phyloP scores from a whole-genome alignment of 2,888 invertebrate species.

The Ypsolopha sequella region DNA sequence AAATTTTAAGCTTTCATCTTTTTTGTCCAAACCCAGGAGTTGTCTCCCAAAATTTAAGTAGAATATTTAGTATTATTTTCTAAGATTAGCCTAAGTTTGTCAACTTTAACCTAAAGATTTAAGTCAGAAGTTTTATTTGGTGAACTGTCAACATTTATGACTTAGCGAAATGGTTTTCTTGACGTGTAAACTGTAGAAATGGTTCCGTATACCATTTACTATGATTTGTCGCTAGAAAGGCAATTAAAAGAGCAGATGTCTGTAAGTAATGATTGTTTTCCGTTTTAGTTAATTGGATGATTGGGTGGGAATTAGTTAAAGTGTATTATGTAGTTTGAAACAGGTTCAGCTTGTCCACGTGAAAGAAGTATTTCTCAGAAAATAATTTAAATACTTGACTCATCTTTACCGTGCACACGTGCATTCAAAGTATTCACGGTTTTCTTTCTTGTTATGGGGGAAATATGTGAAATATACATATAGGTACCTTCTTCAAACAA shows the following conservation, averaged over 20 bases:
- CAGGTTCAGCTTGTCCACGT: background rate
- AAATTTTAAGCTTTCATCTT: constrained; percentile 7
- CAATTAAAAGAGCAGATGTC: constrained; percentile 3
- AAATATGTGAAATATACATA: too few species aligned
- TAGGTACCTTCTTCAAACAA: too few species aligned
- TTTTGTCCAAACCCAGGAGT: constrained; percentile 14
- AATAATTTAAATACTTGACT: too few species aligned
- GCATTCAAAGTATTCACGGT: too few species aligned
- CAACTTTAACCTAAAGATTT: constrained; percentile 37
- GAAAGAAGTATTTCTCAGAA: too few species aligned
- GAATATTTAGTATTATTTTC: constrained; percentile 41
- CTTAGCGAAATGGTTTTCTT: constrained; percentile 21
- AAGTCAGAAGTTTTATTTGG: constrained; percentile 43
- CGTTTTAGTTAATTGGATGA: background rate
- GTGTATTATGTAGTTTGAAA: background rate
- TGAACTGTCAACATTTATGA: constrained; percentile 38
- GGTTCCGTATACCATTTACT: background rate
- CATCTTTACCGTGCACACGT: too few species aligned
- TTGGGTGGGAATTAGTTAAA: background rate
- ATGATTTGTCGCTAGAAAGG: background rate
- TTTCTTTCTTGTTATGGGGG: too few species aligned
- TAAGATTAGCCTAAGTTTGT: constrained; percentile 8
- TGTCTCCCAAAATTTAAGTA: constrained; percentile 34
- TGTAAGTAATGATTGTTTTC: background rate
- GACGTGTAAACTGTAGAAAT: constrained; percentile 20